Evolutionary conservation across 2,797 vertebrate species (phyloP).

Genomic region (Pseudocheirus occidentalis): DNA sequence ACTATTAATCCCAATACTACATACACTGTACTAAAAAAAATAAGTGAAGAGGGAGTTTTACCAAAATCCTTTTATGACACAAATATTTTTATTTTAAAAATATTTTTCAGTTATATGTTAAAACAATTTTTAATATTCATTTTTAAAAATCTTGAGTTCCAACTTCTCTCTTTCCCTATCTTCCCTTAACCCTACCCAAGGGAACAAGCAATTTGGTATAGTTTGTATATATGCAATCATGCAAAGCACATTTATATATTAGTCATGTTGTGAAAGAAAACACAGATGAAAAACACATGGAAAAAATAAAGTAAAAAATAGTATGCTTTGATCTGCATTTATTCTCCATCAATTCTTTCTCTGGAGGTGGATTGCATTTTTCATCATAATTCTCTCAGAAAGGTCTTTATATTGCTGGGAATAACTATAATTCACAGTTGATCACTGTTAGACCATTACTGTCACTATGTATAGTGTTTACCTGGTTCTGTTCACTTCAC

Average conservation of each 20-base stretch:
- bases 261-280: not conserved
- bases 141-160: not conserved
- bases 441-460: not conserved
- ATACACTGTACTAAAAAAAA: not conserved
- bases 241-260: not conserved
- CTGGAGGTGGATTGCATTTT: not conserved
- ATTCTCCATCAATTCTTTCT: not conserved
- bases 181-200: not conserved
- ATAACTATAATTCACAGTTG: not conserved
- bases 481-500: not conserved
- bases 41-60: not conserved
- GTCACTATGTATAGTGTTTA: not conserved
- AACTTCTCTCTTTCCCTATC: not conserved
- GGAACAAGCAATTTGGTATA: not conserved
- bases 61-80: not conserved
- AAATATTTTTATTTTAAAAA: not conserved
- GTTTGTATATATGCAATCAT: not conserved
- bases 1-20: not conserved
- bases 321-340: not conserved
- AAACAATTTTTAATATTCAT: not conserved
- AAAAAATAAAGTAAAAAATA: not conserved
- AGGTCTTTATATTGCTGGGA: not conserved
- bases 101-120: not conserved
- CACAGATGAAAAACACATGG: not conserved
- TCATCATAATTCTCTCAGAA: not conserved